Conservation (phyloP, 2,113 vertebrate species). For the Sceloporus undulatus region DNA sequence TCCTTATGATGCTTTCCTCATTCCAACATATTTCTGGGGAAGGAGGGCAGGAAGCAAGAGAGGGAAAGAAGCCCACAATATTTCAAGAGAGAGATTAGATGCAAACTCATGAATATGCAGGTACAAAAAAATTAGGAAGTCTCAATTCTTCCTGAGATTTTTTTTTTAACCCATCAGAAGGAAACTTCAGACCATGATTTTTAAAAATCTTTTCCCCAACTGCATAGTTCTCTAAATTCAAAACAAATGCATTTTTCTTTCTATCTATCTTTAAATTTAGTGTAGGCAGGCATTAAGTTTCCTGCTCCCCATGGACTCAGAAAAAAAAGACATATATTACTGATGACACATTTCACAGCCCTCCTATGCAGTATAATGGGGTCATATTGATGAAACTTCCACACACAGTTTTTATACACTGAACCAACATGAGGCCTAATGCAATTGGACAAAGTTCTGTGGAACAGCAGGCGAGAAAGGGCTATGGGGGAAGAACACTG, state of each 20-base stretch:
- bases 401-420: constrained; percentile 24
- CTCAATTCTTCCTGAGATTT: too few species aligned
- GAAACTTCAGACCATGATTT: constrained; percentile 28
- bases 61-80: too few species aligned
- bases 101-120: constrained; percentile 41
- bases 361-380: neutral
- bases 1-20: too few species aligned
- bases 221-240: constrained; percentile 44
- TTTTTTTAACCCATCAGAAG: too few species aligned
- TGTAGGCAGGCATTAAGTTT: neutral
- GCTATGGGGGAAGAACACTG: constrained; percentile 34
- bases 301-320: neutral
- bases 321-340: constrained; percentile 1
- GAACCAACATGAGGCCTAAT: constrained; percentile 22
- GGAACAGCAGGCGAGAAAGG: constrained; percentile 20
- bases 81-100: too few species aligned
- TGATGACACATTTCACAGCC: constrained; percentile 3
- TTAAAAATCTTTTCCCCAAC: constrained; percentile 46
- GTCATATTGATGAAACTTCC: constrained; percentile 32
- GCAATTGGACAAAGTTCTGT: constrained; percentile 47
- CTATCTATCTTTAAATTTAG: neutral
- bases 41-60: too few species aligned
- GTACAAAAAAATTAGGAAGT: constrained; percentile 37
- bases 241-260: constrained; percentile 31
- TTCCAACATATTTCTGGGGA: too few species aligned